A percentile compares a stretch with the other conserved stretches of the same genome.
Conservation (phyloP, 2,113 vertebrate species). For the Trichechus manatus region DNA sequence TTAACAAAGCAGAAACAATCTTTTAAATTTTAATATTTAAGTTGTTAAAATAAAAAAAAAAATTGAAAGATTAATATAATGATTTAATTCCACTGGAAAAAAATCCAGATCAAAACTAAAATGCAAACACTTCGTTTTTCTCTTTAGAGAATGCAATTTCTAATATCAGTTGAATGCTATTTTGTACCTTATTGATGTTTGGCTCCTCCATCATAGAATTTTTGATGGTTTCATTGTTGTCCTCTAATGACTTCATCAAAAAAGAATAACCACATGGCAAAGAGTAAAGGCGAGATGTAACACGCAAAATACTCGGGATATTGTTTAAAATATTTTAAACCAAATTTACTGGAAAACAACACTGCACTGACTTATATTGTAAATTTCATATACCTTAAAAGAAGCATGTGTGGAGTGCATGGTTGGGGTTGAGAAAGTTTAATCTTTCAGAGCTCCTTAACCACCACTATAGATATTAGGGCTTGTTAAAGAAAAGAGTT, state of each 20-base stretch:
- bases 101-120: constrained; percentile 53
- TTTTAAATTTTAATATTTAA: constrained; percentile 53
- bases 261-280: constrained; percentile 87
- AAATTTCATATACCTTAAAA: constrained; percentile 54
- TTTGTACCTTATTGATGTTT: constrained; percentile 93
- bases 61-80: constrained; percentile 1
- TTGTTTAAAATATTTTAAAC: constrained; percentile 40
- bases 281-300: constrained; percentile 87
- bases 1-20: constrained; percentile 49
- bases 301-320: constrained; percentile 83
- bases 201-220: constrained; percentile 92
- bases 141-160: constrained; percentile 76
- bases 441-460: constrained; percentile 48
- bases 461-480: not conserved
- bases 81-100: not conserved
- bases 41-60: not conserved
- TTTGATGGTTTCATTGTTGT: constrained; percentile 93
- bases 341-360: constrained; percentile 37
- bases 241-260: constrained; percentile 93
- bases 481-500: constrained; percentile 21
- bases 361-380: not conserved
- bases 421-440: not conserved
- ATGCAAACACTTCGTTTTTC: constrained; percentile 41
- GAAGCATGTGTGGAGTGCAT: not conserved
- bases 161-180: constrained; percentile 75